Percentiles rank a stretch among this genome's conserved stretches.
Evolutionary conservation across 2,888 invertebrate species (phyloP).

Genomic region (Dynastes hyllus): DNA sequence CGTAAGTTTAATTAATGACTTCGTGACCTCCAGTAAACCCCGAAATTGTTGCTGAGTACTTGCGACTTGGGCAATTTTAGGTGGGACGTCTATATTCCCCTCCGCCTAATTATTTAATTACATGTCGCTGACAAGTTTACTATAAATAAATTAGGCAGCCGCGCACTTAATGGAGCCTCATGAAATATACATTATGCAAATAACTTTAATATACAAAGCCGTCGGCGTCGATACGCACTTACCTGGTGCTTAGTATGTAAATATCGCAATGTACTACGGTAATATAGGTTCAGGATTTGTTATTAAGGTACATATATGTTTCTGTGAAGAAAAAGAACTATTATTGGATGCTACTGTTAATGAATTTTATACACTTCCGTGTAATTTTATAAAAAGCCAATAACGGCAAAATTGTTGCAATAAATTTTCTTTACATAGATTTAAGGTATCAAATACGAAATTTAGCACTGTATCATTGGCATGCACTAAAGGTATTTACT

Average conservation of each 20-base stretch:
- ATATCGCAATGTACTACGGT: not conserved
- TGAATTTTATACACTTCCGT: not conserved
- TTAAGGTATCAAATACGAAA: too few species aligned
- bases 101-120: slow-evolving; percentile 56
- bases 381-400: too few species aligned
- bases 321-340: not conserved
- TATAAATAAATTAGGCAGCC: slow-evolving; percentile 55
- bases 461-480: too few species aligned
- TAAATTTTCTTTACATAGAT: too few species aligned
- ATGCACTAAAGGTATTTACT: too few species aligned
- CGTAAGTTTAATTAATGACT: slow-evolving; percentile 48
- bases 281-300: slow-evolving; percentile 7
- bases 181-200: slow-evolving; percentile 46
- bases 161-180: slow-evolving; percentile 51
- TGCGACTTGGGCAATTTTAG: slow-evolving; percentile 53
- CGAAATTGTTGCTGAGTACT: slow-evolving; percentile 47
- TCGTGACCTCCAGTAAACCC: slow-evolving; percentile 43
- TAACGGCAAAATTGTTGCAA: too few species aligned
- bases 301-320: too few species aligned
- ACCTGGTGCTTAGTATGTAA: slow-evolving; percentile 33
- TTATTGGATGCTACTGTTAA: not conserved
- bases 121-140: slow-evolving; percentile 53
- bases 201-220: slow-evolving; percentile 40
- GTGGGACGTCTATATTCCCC: slow-evolving; percentile 53
- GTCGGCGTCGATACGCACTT: slow-evolving; percentile 25